Percentiles rank a stretch among this genome's conserved stretches.
Conservation (phyloP, 2,113 vertebrate species). For the Polypterus bichir region DNA sequence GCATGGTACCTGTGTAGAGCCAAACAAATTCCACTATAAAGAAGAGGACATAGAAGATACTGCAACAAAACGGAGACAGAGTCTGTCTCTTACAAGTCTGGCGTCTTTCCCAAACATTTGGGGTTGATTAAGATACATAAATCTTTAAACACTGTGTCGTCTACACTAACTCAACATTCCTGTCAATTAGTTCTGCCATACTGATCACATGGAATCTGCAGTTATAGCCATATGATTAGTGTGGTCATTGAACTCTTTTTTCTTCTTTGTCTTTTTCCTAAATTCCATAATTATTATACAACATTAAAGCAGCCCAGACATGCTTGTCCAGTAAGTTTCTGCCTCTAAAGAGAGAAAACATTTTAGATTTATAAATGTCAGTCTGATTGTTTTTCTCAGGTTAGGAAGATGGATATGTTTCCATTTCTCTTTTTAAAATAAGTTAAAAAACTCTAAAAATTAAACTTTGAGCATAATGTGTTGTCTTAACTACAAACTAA, state of each 20-base stretch:
- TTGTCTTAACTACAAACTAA: too few species aligned
- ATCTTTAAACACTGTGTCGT: conserved; percentile 20
- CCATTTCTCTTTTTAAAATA: too few species aligned
- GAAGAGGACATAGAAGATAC: conserved; percentile 72
- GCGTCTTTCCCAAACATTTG: conserved; percentile 1
- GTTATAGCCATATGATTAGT: conserved; percentile 5
- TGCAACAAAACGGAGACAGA: conserved; percentile 76
- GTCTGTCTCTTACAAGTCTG: accelerated
- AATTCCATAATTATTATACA: background rate
- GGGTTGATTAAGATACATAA: conserved; percentile 14
- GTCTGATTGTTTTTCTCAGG: too few species aligned
- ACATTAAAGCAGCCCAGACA: background rate
- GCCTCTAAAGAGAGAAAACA: background rate
- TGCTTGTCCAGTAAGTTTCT: background rate
- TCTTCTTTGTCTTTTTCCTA: background rate
- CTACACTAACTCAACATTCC: conserved; percentile 15
- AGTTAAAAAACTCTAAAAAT: too few species aligned
- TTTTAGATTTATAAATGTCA: too few species aligned
- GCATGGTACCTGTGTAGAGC: conserved; percentile 62
- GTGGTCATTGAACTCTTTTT: background rate
- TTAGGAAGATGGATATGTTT: too few species aligned
- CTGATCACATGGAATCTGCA: conserved; percentile 2
- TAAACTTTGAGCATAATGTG: too few species aligned
- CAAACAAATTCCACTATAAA: conserved; percentile 71
- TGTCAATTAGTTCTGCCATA: conserved; percentile 1